These are phyloP conservation scores for Andrena praecox DNA, from an alignment of 2,888 invertebrate species.

Conservation along the genomic window DNA sequence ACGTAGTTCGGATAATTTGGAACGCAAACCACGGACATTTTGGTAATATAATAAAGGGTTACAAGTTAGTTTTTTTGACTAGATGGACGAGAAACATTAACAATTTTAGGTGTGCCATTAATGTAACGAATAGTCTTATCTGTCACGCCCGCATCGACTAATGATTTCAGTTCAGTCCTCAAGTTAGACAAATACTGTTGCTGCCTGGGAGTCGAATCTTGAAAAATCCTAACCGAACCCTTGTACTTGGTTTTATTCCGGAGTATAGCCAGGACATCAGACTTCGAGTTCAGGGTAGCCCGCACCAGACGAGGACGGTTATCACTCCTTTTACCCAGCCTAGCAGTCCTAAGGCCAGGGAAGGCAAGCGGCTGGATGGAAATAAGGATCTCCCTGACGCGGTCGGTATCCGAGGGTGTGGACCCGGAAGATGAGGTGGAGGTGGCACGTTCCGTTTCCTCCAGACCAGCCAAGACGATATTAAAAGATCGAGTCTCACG, in stretches of 20 bases:
- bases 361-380: not conserved
- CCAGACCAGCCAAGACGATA: not conserved
- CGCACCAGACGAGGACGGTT: not conserved
- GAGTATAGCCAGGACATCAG: not conserved
- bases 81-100: too few relatives aligned
- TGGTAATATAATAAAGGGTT: too few relatives aligned
- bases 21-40: too few relatives aligned
- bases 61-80: too few relatives aligned
- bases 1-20: too few relatives aligned
- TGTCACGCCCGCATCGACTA: not conserved
- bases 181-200: not conserved
- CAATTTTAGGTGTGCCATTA: too few relatives aligned
- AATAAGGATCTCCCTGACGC: not conserved
- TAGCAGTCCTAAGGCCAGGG: not conserved
- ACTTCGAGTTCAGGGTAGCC: not conserved
- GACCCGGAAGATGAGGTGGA: not conserved
- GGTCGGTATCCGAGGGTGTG: not conserved
- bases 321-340: not conserved
- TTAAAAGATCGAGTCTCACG: not conserved
- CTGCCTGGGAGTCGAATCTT: not conserved
- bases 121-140: not conserved
- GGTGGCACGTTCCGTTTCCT: not conserved
- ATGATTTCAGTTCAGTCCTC: not conserved
- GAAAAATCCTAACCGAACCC: not conserved
- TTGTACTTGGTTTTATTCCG: not conserved